Percentiles rank a stretch among this genome's conserved stretches.
Evolutionary conservation across 1,140 invertebrate species (phyloP).

Genomic region (Acromyrmex echinatior): DNA sequence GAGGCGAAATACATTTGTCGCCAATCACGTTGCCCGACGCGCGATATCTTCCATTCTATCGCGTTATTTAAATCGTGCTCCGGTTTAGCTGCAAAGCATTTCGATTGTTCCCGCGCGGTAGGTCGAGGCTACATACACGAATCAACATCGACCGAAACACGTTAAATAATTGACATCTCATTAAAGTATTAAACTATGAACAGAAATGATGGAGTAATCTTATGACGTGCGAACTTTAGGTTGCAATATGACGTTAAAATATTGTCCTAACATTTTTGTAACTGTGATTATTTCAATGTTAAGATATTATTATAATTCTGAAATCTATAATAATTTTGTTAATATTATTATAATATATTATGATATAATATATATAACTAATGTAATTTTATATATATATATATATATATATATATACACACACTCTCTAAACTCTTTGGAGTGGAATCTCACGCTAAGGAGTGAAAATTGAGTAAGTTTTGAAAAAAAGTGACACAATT

Average conservation of each 20-base stretch:
- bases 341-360: background rate
- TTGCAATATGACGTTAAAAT: background rate
- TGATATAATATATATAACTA: background rate
- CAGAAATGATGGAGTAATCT: constrained; percentile 2
- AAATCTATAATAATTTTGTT: constrained; percentile 4
- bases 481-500: too few species aligned
- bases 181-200: background rate
- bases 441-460: too few species aligned
- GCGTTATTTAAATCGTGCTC: constrained; percentile 53
- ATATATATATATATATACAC: background rate
- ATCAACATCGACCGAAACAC: background rate
- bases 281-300: background rate
- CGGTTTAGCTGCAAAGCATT: constrained; percentile 14
- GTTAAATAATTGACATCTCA: constrained; percentile 9
- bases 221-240: background rate
- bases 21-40: constrained; percentile 13
- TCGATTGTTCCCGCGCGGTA: constrained; percentile 22
- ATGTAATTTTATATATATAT: background rate
- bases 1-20: constrained; percentile 36
- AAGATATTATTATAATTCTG: background rate
- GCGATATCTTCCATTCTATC: constrained; percentile 31
- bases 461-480: too few species aligned
- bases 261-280: background rate
- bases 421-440: too few species aligned
- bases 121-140: background rate